A percentile compares a stretch with the other conserved stretches of the same genome.
Conservation (phyloP, 2,797 vertebrate genomes). For the Heterohyrax brucei region DNA sequence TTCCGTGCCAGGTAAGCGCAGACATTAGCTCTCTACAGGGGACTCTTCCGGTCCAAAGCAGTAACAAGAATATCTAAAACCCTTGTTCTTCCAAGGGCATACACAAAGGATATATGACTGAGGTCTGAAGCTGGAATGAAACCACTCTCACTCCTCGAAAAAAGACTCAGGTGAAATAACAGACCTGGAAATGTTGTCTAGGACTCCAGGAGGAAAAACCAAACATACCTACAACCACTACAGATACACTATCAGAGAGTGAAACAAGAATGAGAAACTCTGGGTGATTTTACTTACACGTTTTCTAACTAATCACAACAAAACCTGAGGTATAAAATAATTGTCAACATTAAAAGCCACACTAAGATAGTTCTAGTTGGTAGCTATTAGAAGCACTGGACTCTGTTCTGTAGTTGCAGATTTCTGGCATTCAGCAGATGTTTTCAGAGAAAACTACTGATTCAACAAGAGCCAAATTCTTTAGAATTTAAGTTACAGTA, state of each 20-base stretch:
- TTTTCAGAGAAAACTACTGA: slow-evolving; percentile 33
- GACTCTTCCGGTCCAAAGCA: slow-evolving; percentile 12
- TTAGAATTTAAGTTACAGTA: slow-evolving; percentile 21
- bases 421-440: slow-evolving; percentile 5
- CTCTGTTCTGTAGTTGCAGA: not conserved
- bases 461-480: not conserved
- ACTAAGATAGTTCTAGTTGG: slow-evolving; percentile 14
- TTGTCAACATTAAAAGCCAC: slow-evolving; percentile 34
- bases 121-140: not conserved
- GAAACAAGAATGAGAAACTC: not conserved
- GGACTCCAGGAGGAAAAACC: not conserved
- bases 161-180: slow-evolving; percentile 45
- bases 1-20: not conserved
- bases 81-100: not conserved
- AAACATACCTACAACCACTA: not conserved
- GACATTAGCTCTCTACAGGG: not conserved
- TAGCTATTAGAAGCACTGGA: not conserved
- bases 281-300: slow-evolving; percentile 37
- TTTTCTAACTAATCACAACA: slow-evolving; percentile 57
- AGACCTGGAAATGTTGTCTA: not conserved
- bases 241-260: not conserved
- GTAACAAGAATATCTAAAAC: slow-evolving; percentile 4
- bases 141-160: not conserved
- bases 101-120: not conserved
- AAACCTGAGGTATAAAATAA: slow-evolving; percentile 32